phyloP scores from a whole-genome alignment of 2,888 invertebrate genomes.

The Xylocampa areola region DNA sequence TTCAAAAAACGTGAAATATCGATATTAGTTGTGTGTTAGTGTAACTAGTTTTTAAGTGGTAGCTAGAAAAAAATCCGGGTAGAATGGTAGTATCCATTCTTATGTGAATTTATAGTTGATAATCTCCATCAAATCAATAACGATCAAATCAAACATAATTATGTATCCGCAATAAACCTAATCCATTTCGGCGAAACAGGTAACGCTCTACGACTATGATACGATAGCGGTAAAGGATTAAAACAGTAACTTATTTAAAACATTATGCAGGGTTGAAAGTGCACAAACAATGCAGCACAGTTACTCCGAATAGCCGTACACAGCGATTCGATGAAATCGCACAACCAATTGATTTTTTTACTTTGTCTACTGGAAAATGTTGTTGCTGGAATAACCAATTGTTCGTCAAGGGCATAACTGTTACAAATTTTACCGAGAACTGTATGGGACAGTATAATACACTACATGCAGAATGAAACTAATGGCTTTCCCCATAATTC shows the following conservation, averaged over 20 bases:
- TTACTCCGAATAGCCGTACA: constrained; percentile 28
- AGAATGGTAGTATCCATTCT: constrained; percentile 7
- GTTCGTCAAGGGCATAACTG: constrained; percentile 43
- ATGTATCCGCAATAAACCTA: constrained; percentile 27
- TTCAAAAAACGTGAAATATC: constrained; percentile 39
- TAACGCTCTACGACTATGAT: background rate
- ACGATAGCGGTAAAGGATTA: background rate
- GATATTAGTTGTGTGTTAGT: constrained; percentile 24
- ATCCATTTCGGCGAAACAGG: constrained; percentile 21
- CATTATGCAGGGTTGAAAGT: constrained; percentile 25
- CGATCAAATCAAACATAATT: constrained; percentile 16
- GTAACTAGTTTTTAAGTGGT: constrained; percentile 29
- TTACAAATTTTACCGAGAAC: constrained; percentile 47
- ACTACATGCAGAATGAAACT: constrained; percentile 15
- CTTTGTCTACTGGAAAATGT: constrained; percentile 25
- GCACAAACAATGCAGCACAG: constrained; percentile 37
- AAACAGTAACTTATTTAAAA: constrained; percentile 16
- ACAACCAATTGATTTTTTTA: constrained; percentile 50
- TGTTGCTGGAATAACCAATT: constrained; percentile 43
- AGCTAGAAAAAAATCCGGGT: constrained; percentile 34
- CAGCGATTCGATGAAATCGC: constrained; percentile 44
- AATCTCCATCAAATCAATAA: constrained; percentile 11
- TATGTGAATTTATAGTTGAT: constrained; percentile 16
- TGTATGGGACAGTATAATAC: constrained; percentile 7
- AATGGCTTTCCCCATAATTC: constrained; percentile 16